These are phyloP conservation scores for Myanophis thanlyinensis DNA, from an alignment of 2,113 vertebrate species.

Conservation along the genomic window DNA sequence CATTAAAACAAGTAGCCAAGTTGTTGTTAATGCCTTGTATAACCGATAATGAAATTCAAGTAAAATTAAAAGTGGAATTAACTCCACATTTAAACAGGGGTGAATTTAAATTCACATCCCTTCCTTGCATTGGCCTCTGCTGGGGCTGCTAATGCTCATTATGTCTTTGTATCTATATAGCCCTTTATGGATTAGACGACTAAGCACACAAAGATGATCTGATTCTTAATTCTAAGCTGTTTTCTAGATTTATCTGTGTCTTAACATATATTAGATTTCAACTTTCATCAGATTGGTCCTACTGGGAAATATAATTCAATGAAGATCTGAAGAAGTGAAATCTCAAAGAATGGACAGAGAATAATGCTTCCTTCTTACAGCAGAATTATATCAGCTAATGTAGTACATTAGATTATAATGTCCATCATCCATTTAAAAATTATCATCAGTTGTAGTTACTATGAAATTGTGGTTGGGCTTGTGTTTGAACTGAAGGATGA, in stretches of 20 bases:
- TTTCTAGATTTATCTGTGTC: neutral
- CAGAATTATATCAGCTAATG: neutral
- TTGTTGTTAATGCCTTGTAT: neutral
- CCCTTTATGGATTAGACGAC: neutral
- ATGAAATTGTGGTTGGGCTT: neutral
- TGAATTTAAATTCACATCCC: neutral
- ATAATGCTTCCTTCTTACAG: neutral
- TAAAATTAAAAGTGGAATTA: slow-evolving; percentile 42
- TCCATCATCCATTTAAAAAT: neutral
- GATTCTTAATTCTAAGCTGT: neutral
- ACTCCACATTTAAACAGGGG: neutral
- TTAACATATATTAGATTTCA: neutral
- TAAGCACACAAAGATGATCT: neutral
- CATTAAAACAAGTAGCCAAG: neutral
- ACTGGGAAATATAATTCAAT: neutral
- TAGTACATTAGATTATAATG: neutral
- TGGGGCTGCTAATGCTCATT: neutral
- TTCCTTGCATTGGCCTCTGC: neutral
- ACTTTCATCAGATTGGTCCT: neutral
- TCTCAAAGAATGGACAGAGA: neutral
- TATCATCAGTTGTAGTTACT: neutral
- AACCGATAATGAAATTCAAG: neutral
- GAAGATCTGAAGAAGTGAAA: neutral
- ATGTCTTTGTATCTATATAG: neutral
- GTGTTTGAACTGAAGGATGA: neutral